Conservation (phyloP, 2,113 vertebrate species). For the Tenebrosternarchus preto region DNA sequence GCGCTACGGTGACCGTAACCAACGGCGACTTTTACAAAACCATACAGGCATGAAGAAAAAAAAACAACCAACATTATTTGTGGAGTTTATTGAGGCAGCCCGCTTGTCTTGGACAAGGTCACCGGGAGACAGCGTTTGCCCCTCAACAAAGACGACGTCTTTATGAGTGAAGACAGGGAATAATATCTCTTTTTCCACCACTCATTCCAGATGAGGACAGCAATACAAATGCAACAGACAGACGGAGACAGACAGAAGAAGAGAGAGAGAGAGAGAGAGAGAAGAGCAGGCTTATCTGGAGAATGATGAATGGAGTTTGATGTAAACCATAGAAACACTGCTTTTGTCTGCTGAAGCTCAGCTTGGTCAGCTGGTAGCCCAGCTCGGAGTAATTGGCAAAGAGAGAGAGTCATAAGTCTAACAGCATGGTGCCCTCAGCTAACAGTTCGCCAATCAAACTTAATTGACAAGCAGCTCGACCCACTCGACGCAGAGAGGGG, state of each 20-base stretch:
- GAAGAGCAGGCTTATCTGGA: constrained; percentile 22
- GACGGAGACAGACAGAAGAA: neutral
- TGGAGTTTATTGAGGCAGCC: neutral
- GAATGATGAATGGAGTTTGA: constrained; percentile 46
- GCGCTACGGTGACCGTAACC: too few species aligned
- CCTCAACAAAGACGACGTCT: neutral
- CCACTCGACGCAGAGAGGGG: constrained; percentile 17
- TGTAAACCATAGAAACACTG: constrained; percentile 22
- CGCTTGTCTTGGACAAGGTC: constrained; percentile 23
- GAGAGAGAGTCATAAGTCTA: constrained; percentile 29
- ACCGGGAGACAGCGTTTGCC: neutral
- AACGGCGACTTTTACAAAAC: neutral
- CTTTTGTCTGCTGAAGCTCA: constrained; percentile 23
- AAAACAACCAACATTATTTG: constrained; percentile 8
- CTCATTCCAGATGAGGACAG: constrained; percentile 9
- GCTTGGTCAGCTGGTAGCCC: constrained; percentile 20
- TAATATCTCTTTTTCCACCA: neutral
- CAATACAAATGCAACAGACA: neutral
- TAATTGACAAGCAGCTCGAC: constrained; percentile 59
- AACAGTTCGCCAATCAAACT: constrained; percentile 53
- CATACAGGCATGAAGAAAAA: neutral
- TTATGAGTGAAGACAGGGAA: neutral
- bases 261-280: too few species aligned
- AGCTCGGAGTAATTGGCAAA: constrained; percentile 33
- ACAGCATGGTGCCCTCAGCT: constrained; percentile 43